Percentiles rank a stretch among this genome's conserved stretches.
Conservation (phyloP, 2,113 vertebrate species). For the Cyanocitta stelleri region DNA sequence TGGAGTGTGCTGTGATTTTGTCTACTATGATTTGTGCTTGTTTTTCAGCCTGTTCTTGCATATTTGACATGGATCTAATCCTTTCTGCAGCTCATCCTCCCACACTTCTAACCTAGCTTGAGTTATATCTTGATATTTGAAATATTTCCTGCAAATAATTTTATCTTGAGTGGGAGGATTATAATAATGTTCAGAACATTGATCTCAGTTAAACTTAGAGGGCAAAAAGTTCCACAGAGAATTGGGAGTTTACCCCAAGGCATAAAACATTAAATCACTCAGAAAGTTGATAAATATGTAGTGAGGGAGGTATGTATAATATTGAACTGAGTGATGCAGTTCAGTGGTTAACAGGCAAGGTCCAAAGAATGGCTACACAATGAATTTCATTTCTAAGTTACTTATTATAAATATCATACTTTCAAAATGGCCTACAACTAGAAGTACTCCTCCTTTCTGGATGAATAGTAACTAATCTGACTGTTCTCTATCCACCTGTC, state of each 20-base stretch:
- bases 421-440: neutral
- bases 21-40: conserved; percentile 19
- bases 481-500: neutral
- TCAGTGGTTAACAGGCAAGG: neutral
- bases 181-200: neutral
- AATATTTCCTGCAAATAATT: conserved; percentile 42
- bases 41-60: conserved; percentile 37
- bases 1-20: neutral
- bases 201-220: neutral
- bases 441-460: neutral
- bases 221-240: neutral
- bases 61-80: neutral
- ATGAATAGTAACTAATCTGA: neutral
- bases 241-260: neutral
- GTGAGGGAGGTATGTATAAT: neutral
- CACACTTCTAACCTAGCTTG: neutral
- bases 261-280: neutral
- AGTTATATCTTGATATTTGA: conserved; percentile 11
- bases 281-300: neutral
- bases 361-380: neutral
- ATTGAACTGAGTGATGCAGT: neutral
- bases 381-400: neutral
- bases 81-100: neutral
- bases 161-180: neutral
- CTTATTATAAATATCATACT: neutral